Base-by-base conservation (phyloP, 2,797 vertebrate genomes). In the Mareca penelope region DNA sequence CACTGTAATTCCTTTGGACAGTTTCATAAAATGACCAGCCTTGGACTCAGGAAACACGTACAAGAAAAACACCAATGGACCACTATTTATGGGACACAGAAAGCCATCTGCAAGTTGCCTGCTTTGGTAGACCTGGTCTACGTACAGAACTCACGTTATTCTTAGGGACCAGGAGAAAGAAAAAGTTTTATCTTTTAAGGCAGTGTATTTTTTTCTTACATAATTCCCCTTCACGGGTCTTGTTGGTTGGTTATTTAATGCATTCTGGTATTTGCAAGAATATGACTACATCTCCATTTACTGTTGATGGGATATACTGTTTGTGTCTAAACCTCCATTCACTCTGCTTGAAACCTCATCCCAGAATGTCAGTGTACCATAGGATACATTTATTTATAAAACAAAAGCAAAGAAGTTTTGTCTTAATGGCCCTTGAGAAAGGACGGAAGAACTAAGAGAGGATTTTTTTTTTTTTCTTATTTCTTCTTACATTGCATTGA, bases 151-250 rank as follows among this genome's bases (percentile, higher is more conserved):
- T 88, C 59, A 28, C 4, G 23, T 81, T 71, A 28, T 17, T 10
- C 80, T 73, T 78, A 85, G 75, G 84, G 88, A 91, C 90, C 83
- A 91, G 93, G 90, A 88, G 55, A 96, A 93, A 94, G 72, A 71
- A 82, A 94, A 89, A 90, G 61, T 40, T 80, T 86, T 80, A 17
- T 89, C 80, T 77, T 69, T 92, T 37, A 60, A 81, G 64, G 57
- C 80, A 70, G 35, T 91, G 73, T 87, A 42, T 72, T 40, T 14
- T 88, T 85, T 88, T 50, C 68, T 92, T 81, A 33, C 14, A 1
- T 77, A 86, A 42, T 88, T 95, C 78, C 89, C 67, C 13, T 91
- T 85, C 75, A 42, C 64, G 48, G 71, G 55, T 90, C 57, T 16
- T 63, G 37, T 89, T 90, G 65, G 79, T 82, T 79, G 79, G 68